These are phyloP conservation scores for Apis laboriosa DNA, from an alignment of 1,140 invertebrate genomes.

Conservation along the genomic window DNA sequence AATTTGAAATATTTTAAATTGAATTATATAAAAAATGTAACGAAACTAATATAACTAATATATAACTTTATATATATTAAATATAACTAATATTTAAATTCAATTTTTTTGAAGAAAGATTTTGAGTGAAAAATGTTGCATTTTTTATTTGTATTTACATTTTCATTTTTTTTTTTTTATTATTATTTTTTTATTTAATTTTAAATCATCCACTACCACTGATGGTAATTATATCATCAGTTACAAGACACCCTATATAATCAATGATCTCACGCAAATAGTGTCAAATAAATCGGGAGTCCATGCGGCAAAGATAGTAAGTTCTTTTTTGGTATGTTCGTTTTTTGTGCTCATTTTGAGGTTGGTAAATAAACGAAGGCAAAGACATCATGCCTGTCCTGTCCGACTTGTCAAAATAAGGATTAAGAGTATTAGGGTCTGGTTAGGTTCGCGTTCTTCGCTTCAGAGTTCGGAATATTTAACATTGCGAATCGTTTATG, in stretches of 20 bases:
- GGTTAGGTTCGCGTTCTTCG: constrained; percentile 48
- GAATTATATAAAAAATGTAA: too few relatives aligned
- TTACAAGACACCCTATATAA: background rate
- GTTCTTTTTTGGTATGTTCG: constrained; percentile 35
- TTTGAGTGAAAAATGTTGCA: too few relatives aligned
- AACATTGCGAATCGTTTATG: background rate
- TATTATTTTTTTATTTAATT: background rate
- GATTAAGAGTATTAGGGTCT: constrained; percentile 72
- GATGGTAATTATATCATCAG: background rate
- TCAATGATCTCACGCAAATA: background rate
- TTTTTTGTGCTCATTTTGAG: constrained; percentile 48
- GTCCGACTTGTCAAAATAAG: constrained; percentile 78
- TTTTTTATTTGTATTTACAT: background rate
- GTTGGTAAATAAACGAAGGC: constrained; percentile 55
- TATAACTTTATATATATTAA: too few relatives aligned
- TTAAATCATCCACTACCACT: background rate
- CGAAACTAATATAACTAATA: too few relatives aligned
- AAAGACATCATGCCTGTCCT: constrained; percentile 71
- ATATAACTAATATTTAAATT: too few relatives aligned
- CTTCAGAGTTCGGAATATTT: constrained; percentile 8
- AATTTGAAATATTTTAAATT: too few relatives aligned
- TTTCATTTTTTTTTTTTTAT: background rate
- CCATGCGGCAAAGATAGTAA: constrained; percentile 36
- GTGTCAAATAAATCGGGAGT: constrained; percentile 11
- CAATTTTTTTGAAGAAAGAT: too few relatives aligned